Evolutionary conservation across 2,888 invertebrate species (phyloP), one percentile per base, ranked within the genome.

Genomic region (Octodonta nipae): DNA sequence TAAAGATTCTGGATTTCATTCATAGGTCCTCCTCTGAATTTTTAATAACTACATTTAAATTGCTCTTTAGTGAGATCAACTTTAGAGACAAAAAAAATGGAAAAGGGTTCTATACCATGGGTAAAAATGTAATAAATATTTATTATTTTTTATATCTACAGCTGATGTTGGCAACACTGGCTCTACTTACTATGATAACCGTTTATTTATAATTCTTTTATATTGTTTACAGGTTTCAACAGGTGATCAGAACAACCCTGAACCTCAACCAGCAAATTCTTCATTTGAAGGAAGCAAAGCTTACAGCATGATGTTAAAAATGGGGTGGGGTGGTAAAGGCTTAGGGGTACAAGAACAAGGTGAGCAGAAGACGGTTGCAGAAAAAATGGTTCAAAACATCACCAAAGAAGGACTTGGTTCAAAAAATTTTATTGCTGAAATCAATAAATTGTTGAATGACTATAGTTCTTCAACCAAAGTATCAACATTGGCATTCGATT

Each of bases 311-410:
- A 50, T 52, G 51, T 15, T 49, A 22, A 52, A 50, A 44, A 52
- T 52, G 52, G 52, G 52, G 3, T 52, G 52, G 52, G 42, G 43
- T 15, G 52, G 51, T 4, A 51, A 51, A 36, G 52, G 52, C 3
- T 36, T 52, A 6, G 52, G 52, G 3, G 34, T 42, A 7, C 43
- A 45, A 20, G 51, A 52, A 33, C 52, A 52, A 41, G 52, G 52
- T 5, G 40, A 38, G 25, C 42, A 49, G 24, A 49, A 46, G 31
- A 44, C 47, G 13, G 47, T 50, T 3, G 48, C 48, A 6, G 49
- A 50, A 28, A 44, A 41, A 10, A 38, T 50, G 14, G 36, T 39
- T 24, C 45, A 51, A 36, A 51, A 50, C 36, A 37, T 52, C 14
- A 46, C 50, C 1, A 41, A 45, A 16, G 43, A 44, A 36, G 52